A percentile compares a stretch with the other conserved stretches of the same genome.
Evolutionary conservation across 1,140 invertebrate genomes (phyloP).

Genomic region (Belonocnema kinseyi): DNA sequence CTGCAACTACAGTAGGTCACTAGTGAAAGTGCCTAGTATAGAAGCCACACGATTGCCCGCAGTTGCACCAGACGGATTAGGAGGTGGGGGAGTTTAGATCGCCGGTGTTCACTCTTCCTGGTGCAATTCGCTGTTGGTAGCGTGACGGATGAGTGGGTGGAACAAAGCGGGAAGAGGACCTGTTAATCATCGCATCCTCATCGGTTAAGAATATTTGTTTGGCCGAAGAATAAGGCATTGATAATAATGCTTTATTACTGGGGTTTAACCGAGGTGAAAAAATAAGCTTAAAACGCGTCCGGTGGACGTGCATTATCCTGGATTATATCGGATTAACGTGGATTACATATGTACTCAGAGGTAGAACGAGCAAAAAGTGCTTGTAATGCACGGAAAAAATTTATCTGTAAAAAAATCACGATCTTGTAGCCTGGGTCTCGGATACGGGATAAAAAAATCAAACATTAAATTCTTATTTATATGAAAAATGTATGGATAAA

Average conservation of each 20-base stretch:
- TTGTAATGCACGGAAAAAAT: too few relatives aligned
- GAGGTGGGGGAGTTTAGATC: conserved; percentile 50
- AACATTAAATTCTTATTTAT: too few relatives aligned
- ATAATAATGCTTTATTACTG: neutral
- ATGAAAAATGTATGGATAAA: too few relatives aligned
- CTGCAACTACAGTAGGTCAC: conserved; percentile 50
- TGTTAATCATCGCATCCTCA: conserved; percentile 17
- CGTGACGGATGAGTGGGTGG: conserved; percentile 20
- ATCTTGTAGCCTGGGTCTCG: too few relatives aligned
- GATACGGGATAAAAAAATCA: too few relatives aligned
- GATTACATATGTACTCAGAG: too few relatives aligned
- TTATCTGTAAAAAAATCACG: too few relatives aligned
- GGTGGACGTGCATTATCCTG: too few relatives aligned
- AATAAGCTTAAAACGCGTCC: neutral
- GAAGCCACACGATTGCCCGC: conserved; percentile 51
- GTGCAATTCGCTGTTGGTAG: conserved; percentile 33
- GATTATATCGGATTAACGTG: too few relatives aligned
- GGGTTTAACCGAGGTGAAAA: neutral
- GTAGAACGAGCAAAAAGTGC: too few relatives aligned
- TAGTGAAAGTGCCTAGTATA: conserved; percentile 55
- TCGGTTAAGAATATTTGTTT: conserved; percentile 17
- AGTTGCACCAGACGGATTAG: conserved; percentile 51
- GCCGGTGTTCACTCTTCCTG: conserved; percentile 52
- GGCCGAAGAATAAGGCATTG: conserved; percentile 6
- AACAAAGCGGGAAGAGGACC: conserved; percentile 10